Evolutionary conservation across 2,888 invertebrate species (phyloP).

Genomic region (Spisula subtruncata): DNA sequence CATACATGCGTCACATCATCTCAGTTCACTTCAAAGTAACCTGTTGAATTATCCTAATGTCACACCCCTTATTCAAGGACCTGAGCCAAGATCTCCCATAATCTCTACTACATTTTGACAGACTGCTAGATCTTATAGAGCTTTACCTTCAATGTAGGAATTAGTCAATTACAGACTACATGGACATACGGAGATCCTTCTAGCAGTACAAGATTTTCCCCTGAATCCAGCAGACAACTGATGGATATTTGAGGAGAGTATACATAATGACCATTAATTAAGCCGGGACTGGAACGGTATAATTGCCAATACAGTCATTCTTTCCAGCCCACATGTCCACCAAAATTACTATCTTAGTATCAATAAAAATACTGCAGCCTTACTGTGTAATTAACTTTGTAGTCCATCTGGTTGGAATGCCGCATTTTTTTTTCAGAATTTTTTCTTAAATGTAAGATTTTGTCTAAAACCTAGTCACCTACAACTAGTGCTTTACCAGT

Average conservation of each 20-base stretch:
- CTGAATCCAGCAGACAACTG: conserved; percentile 26
- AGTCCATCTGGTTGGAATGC: not conserved
- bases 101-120: too few species aligned
- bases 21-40: too few species aligned
- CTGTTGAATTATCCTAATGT: too few species aligned
- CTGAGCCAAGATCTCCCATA: too few species aligned
- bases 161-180: too few species aligned
- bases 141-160: too few species aligned
- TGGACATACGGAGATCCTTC: not conserved
- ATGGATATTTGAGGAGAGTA: conserved; percentile 17
- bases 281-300: conserved; percentile 22
- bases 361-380: conserved; percentile 43
- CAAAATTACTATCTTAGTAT: conserved; percentile 44
- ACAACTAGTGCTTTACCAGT: not conserved
- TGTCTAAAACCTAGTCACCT: too few species aligned
- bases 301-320: conserved; percentile 27
- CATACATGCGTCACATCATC: too few species aligned
- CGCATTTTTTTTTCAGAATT: too few species aligned
- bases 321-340: conserved; percentile 42
- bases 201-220: not conserved
- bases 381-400: conserved; percentile 29
- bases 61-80: too few species aligned
- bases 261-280: conserved; percentile 46
- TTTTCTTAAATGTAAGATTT: not conserved
- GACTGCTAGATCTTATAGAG: too few species aligned